These are phyloP conservation scores for Phragmatobia fuliginosa DNA, from an alignment of 2,888 invertebrate genomes.

Conservation along the genomic window DNA sequence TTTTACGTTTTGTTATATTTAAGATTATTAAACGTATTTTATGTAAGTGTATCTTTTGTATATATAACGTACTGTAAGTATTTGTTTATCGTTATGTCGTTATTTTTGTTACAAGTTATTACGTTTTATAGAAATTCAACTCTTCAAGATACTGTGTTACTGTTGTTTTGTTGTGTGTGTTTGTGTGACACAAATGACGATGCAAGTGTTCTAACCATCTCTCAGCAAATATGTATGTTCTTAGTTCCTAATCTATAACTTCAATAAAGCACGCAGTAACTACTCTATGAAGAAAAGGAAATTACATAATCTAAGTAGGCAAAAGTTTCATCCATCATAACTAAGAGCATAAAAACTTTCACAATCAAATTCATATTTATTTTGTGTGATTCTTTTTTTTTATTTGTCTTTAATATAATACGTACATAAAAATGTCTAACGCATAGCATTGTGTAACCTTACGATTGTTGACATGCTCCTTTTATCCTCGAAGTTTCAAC, in stretches of 20 bases:
- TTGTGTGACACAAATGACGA: too few relatives aligned
- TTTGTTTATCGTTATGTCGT: too few relatives aligned
- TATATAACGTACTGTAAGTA: too few relatives aligned
- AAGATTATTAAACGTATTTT: too few relatives aligned
- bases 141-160: too few relatives aligned
- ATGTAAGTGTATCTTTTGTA: too few relatives aligned
- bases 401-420: not conserved
- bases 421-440: conserved; percentile 4
- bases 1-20: too few relatives aligned
- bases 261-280: not conserved
- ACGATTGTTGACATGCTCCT: conserved; percentile 8
- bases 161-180: too few relatives aligned
- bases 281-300: not conserved
- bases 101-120: too few relatives aligned
- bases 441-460: conserved; percentile 9
- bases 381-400: conserved; percentile 5
- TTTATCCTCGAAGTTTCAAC: conserved; percentile 14
- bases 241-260: not conserved
- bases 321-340: not conserved
- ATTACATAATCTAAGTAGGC: fast-evolving
- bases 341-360: not conserved
- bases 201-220: too few relatives aligned
- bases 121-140: too few relatives aligned
- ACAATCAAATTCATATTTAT: not conserved
- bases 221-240: too few relatives aligned